Conservation (phyloP, 2,113 vertebrate species). For the Tyrannus savana region DNA sequence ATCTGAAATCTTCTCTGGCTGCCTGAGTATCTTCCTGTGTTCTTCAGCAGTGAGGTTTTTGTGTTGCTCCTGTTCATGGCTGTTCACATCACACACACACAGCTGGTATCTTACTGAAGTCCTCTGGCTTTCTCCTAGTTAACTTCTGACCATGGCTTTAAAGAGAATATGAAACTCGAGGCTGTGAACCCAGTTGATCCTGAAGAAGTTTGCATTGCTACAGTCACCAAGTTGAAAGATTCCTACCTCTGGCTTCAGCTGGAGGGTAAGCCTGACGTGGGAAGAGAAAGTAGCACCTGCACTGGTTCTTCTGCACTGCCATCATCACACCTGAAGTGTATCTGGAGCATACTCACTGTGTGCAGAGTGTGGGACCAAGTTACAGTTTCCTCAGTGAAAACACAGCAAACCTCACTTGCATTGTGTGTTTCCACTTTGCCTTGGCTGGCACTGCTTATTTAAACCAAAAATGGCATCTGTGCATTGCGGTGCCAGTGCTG, state of each 20-base stretch:
- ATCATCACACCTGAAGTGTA: not conserved
- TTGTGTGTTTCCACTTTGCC: not conserved
- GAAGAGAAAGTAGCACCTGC: not conserved
- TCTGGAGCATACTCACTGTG: not conserved
- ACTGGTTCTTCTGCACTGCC: not conserved
- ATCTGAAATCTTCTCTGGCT: not conserved
- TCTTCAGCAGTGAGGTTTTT: not conserved
- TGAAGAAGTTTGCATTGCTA: conserved; percentile 92
- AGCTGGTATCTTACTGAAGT: not conserved
- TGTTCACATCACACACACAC: not conserved
- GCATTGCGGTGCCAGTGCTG: not conserved
- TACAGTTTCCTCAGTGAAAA: not conserved
- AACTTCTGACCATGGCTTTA: conserved; percentile 87
- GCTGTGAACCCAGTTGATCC: conserved; percentile 91
- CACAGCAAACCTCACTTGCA: not conserved
- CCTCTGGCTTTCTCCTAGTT: conserved; percentile 73
- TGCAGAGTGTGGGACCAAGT: not conserved
- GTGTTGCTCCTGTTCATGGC: not conserved
- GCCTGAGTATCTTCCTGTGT: not conserved
- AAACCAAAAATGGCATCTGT: not conserved
- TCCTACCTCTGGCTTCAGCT: conserved; percentile 93
- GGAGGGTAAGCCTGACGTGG: conserved; percentile 79
- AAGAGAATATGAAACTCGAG: conserved; percentile 96
- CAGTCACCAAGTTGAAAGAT: conserved; percentile 87
- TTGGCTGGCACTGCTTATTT: not conserved